Evolutionary conservation across 2,797 vertebrate species (phyloP), one percentile per base, ranked within the genome.

Genomic region (Tympanoctomys barrerae): DNA sequence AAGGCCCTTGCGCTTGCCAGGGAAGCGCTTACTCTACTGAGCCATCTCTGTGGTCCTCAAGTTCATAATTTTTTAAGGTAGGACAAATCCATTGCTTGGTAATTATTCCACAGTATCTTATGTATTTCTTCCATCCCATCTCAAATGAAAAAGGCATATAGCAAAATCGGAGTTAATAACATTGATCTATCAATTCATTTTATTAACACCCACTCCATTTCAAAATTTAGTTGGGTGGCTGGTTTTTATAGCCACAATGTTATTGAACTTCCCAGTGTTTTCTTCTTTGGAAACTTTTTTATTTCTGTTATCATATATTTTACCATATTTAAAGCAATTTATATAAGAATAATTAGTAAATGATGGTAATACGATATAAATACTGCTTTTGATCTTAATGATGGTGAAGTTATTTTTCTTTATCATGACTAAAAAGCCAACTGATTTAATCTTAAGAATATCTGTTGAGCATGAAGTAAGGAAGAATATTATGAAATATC

Each of bases 371-470:
- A 59, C 83, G 7, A 3, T 75, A 87, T 66, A 12, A 78, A 49
- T 49, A 71, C 18, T 90, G 87, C 71, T 46, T 64, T 52, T 93
- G 21, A 82, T 66, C 87, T 91, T 91, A 90, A 81, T 77, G 59
- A 3, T n/a, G 66, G 4, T 42, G 26, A 80, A 81, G 39, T 57
- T 42, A 19, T 18, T 77, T 66, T 88, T 36, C 77, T 78, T 85
- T 73, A 87, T 8, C 28, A 61, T n/a, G 2, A 0, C 59, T 80
- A 71, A 68, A 79, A 85, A 91, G 57, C 93, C 33, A 73, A 42
- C 13, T 96, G 54, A 75, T 73, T 87, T 93, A 24, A 36, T 75
- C 91, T 36, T 86, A 77, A 31, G 85, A 91, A 46, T 71, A 64
- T 24, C 11, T 64, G 1, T 86, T 78, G 8, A 70, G 33, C 12